A percentile compares a stretch with the other conserved stretches of the same genome.
Conservation (phyloP, 2,888 invertebrate species). For the Nasonia oneida region DNA sequence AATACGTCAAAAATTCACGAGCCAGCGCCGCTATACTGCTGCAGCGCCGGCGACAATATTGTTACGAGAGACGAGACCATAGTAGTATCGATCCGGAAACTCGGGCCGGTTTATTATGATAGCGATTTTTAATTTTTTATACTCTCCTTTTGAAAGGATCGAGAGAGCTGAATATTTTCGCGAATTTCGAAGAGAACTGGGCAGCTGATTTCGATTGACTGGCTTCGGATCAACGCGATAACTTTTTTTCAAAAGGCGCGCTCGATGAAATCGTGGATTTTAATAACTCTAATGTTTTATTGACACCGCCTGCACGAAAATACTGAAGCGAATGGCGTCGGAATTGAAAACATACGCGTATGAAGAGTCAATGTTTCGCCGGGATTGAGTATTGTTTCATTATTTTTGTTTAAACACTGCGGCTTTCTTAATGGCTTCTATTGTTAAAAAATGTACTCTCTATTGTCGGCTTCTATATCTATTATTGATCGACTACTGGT, state of each 20-base stretch:
- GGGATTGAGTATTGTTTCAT: constrained; percentile 18
- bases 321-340: not conserved
- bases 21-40: not conserved
- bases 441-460: not conserved
- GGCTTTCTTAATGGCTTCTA: not conserved
- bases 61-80: not conserved
- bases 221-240: too few relatives aligned
- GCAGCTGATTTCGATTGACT: too few relatives aligned
- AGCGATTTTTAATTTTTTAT: not conserved
- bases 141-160: not conserved
- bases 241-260: not conserved
- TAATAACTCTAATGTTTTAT: not conserved
- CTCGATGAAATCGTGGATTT: not conserved
- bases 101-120: not conserved
- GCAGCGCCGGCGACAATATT: not conserved
- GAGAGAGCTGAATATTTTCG: not conserved
- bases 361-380: constrained; percentile 29
- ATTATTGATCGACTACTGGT: not conserved
- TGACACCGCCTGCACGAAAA: not conserved
- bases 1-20: constrained; percentile 38
- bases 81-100: not conserved
- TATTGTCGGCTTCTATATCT: not conserved
- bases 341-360: not conserved
- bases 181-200: not conserved
- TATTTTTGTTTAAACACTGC: not conserved